Percentiles rank a stretch among this genome's conserved stretches.
Conservation (phyloP, 2,797 vertebrate genomes). For the Trachops cirrhosus region DNA sequence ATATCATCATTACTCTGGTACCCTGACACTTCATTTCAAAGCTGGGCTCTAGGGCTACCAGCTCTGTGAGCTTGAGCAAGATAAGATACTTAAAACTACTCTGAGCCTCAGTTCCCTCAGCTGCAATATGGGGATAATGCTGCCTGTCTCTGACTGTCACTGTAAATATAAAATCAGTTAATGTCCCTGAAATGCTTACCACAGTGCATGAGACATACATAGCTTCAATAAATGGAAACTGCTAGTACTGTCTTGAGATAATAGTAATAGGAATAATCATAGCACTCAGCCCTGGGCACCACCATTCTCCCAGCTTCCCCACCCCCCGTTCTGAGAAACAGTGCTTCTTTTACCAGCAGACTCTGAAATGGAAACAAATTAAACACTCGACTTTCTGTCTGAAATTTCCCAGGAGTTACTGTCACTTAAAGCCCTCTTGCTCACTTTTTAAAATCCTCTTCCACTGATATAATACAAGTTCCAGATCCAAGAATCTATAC, state of each 20-base stretch:
- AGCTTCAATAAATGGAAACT: slow-evolving; percentile 15
- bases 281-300: not conserved
- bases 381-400: slow-evolving; percentile 33
- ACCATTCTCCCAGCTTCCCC: not conserved
- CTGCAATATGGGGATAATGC: not conserved
- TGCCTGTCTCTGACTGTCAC: not conserved
- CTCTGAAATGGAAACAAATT: not conserved
- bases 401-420: not conserved
- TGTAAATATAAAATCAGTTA: slow-evolving; percentile 5
- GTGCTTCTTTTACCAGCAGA: not conserved
- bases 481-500: not conserved
- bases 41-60: not conserved
- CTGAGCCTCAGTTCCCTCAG: slow-evolving; percentile 14
- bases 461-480: not conserved
- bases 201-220: not conserved
- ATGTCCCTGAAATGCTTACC: not conserved
- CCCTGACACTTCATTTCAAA: slow-evolving; percentile 15
- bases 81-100: slow-evolving; percentile 6
- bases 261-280: not conserved
- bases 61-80: not conserved
- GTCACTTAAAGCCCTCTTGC: not conserved
- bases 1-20: not conserved
- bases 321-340: not conserved
- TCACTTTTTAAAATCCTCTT: slow-evolving; percentile 3
- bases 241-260: not conserved